Evolutionary conservation across 2,113 vertebrate species (phyloP), one percentile per base, ranked within the genome.

Genomic region (Psittacus erithacus): DNA sequence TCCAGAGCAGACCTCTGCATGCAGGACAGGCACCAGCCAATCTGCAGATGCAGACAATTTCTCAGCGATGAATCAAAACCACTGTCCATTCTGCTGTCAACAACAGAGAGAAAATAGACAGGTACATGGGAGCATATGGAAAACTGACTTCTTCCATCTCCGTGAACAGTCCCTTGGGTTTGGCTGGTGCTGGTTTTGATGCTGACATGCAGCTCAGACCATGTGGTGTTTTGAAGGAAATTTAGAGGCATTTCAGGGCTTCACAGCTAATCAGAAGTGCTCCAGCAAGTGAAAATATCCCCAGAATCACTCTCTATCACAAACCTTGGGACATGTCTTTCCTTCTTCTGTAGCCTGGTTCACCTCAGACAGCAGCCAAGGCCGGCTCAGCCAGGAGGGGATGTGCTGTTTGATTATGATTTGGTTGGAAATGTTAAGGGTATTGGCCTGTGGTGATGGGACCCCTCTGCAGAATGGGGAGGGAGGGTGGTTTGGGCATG

Each of bases 111-210:
- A 23, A 63, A 87, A 52, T 17, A 47, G 53, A 38, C 9, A 17
- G 46, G 25, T 33, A 28, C 9, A n/a, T 7, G 11, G 24, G 35
- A 50, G 4, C 7, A 0, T 17, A 35, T 0, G 1, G 1, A 79
- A 52, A 88, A 77, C 0, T 14, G 59, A 25, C 52, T 38, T 53
- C 59, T 52, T n/a, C 28, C 33, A 7, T 23, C n/a, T 39, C 28
- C 31, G 23, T 49, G 86, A 44, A 64, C 1, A 11, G 78, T 46
- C 43, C 33, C 78, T 38, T 2, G 6, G 28, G 31, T 78, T 59
- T 5, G 24, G 62, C 52, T 25, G 41, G 84, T 27, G 38, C 35
- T 13, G 17, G 73, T 62, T 73, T 44, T 59, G 88, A 57, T 20
- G 17, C 67, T 11, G 27, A 44, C 4, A 4, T 27, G 44, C 50